Conservation (phyloP, 2,797 vertebrate species). For the Lutjanus argentimaculatus region DNA sequence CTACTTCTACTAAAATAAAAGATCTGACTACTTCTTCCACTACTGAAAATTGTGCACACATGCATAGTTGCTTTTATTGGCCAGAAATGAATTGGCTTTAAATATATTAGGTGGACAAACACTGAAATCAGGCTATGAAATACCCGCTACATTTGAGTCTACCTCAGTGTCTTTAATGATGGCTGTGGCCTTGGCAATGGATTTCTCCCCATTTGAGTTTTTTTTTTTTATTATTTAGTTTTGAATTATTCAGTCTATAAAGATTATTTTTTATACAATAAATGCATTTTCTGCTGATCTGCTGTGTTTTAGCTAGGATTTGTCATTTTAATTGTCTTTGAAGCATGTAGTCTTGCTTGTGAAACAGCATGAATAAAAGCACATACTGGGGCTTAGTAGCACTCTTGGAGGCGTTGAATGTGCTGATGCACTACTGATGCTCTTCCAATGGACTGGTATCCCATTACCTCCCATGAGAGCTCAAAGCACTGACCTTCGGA, state of each 20-base stretch:
- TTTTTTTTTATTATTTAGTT: not conserved
- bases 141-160: not conserved
- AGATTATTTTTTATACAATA: not conserved
- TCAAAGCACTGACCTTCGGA: constrained; percentile 70
- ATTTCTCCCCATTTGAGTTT: not conserved
- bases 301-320: not conserved
- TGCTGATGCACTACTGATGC: constrained; percentile 68
- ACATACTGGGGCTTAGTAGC: constrained; percentile 10
- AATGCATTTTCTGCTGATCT: not conserved
- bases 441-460: constrained; percentile 60
- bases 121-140: not conserved
- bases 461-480: constrained; percentile 72
- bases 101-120: not conserved
- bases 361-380: not conserved
- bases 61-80: not conserved
- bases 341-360: not conserved
- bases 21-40: too few relatives aligned
- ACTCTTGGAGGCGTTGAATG: constrained; percentile 29
- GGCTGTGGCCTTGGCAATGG: too few relatives aligned
- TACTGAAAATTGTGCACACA: not conserved
- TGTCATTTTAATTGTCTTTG: not conserved
- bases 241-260: not conserved
- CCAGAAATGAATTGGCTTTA: not conserved
- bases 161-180: not conserved
- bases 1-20: too few relatives aligned